Evolutionary conservation across 2,888 invertebrate species (phyloP), one percentile per base, ranked within the genome.

Genomic region (Chrysolina americana): DNA sequence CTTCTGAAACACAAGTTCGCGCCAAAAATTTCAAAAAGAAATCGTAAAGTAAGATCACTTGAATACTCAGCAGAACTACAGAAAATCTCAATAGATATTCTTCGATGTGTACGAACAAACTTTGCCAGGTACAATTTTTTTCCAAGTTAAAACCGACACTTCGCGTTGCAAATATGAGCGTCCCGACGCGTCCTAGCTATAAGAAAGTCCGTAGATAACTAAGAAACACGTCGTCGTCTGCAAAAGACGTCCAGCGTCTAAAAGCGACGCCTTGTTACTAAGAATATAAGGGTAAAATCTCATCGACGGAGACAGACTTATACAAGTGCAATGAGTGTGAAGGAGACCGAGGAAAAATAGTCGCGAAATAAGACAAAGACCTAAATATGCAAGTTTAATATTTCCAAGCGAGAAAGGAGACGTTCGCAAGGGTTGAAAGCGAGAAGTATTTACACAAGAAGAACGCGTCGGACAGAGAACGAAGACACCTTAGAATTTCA

Each of bases 171-270:
- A 76, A 73, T 75, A 63, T 62, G 70, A 81, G 83, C 86, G 86
- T 83, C 86, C 81, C 85, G 87, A 82, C 86, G 87, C 87, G 87
- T 87, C 87, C 83, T 84, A 83, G 85, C 87, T 86, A 86, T 86
- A 88, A 88, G 88, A 87, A 88, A 87, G 87, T 85, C 86, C 84
- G 86, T 83, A 85, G 87, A 87, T 87, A 87, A 88, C 88, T 88
- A 88, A 88, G 88, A 88, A 87, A 87, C 84, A 83, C 87, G 86
- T 85, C 88, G 88, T 84, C 87, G 87, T 87, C 87, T 86, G 84
- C 83, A 86, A 87, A 87, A 88, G 87, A 87, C 87, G 87, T 86
- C 87, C 85, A 87, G 86, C 88, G 87, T 87, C 88, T 86, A 85
- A 87, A 86, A 85, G 86, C 85, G 87, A 86, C 87, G 87, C 87